Evolutionary conservation across 2,797 vertebrate genomes (phyloP).

Genomic region (Megalops cyprinoides): DNA sequence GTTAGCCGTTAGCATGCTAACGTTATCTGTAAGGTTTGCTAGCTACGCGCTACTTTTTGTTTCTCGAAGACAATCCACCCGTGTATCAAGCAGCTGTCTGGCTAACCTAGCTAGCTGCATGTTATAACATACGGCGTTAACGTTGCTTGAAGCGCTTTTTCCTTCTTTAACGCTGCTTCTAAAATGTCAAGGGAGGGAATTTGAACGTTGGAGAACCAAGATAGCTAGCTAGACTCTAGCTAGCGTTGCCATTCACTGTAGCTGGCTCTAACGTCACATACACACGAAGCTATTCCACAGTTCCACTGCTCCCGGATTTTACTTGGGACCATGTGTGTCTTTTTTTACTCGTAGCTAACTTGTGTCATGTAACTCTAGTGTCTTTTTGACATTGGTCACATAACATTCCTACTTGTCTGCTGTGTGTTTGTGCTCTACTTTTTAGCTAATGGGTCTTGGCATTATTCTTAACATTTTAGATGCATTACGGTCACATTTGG

Average conservation of each 20-base stretch:
- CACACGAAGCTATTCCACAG: background rate
- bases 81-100: too few species aligned
- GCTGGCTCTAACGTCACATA: too few species aligned
- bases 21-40: too few species aligned
- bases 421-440: slow-evolving; percentile 38
- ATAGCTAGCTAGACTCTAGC: too few species aligned
- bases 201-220: too few species aligned
- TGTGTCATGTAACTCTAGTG: slow-evolving; percentile 25
- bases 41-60: background rate
- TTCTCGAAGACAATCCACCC: background rate
- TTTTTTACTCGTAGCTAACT: background rate
- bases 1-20: background rate
- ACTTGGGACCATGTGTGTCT: too few species aligned
- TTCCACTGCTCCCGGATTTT: background rate
- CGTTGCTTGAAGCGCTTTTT: too few species aligned
- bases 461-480: slow-evolving; percentile 60
- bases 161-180: too few species aligned
- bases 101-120: too few species aligned
- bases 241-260: too few species aligned
- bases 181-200: too few species aligned
- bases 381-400: slow-evolving; percentile 22
- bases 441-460: slow-evolving; percentile 47
- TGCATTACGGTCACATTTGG: slow-evolving; percentile 52
- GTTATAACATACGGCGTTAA: too few species aligned
- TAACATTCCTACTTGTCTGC: slow-evolving; percentile 37